Evolutionary conservation across 2,113 vertebrate species (phyloP).

Genomic region (Benitochromis conjunctus): DNA sequence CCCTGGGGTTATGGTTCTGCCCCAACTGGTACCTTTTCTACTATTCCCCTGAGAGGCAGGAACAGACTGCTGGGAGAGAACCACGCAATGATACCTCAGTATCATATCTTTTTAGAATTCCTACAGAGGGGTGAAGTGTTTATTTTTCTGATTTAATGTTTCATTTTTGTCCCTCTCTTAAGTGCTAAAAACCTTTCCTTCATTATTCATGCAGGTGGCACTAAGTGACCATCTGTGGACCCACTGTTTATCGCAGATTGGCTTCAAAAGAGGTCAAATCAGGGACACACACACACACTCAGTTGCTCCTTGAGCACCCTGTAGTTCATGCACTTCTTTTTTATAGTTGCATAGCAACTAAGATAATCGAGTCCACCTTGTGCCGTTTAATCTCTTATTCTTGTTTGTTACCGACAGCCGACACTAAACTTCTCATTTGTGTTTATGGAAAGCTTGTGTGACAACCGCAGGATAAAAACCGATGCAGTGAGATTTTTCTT

Average conservation of each 20-base stretch:
- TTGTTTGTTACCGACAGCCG: not conserved
- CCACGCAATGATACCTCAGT: not conserved
- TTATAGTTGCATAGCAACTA: not conserved
- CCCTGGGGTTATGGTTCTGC: not conserved
- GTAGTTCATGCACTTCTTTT: not conserved
- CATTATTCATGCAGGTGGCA: slow-evolving; percentile 22
- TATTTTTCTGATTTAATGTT: not conserved
- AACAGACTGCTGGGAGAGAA: not conserved
- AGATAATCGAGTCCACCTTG: not conserved
- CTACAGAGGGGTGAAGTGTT: not conserved
- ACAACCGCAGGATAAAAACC: not conserved
- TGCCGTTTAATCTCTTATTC: not conserved
- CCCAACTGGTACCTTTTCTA: not conserved
- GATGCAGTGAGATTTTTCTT: not conserved
- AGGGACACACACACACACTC: not conserved
- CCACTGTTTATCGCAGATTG: slow-evolving; percentile 8
- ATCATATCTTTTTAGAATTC: not conserved
- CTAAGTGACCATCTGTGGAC: slow-evolving; percentile 16
- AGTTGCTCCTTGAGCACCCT: not conserved
- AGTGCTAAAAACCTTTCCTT: not conserved
- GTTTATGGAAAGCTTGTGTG: not conserved
- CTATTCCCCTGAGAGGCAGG: not conserved
- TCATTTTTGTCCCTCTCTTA: not conserved
- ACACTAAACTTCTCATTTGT: not conserved
- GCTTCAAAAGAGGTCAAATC: slow-evolving; percentile 19